A percentile compares a stretch with the other conserved stretches of the same genome.
Evolutionary conservation across 2,888 invertebrate genomes (phyloP).

Genomic region (Hydriomena furcata): DNA sequence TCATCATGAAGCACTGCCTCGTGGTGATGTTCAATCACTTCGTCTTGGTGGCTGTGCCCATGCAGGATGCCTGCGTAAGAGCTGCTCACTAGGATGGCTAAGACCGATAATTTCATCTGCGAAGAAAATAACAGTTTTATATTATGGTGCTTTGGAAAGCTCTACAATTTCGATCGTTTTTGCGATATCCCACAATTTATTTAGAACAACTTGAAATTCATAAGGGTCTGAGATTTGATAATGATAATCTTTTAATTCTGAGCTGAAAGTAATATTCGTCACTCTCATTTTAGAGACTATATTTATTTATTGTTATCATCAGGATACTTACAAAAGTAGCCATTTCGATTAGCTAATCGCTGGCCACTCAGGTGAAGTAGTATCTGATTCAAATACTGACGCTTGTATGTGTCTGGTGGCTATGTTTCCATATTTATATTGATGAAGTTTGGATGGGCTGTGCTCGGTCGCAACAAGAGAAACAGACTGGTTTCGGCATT

Average conservation of each 20-base stretch:
- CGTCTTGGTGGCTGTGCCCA: constrained; percentile 48
- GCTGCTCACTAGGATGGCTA: constrained; percentile 72
- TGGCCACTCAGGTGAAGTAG: constrained; percentile 67
- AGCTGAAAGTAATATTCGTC: no score
- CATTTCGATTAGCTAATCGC: constrained; percentile 80
- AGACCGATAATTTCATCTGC: constrained; percentile 71
- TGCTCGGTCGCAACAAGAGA: constrained; percentile 59
- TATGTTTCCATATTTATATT: constrained; percentile 76
- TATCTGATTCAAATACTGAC: constrained; percentile 66
- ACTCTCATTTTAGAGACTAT: neutral
- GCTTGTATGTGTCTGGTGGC: constrained; percentile 69
- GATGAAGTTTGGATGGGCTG: constrained; percentile 47
- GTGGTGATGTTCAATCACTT: constrained; percentile 38
- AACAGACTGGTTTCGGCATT: constrained; percentile 58
- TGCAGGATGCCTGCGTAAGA: constrained; percentile 63
- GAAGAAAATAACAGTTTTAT: constrained; percentile 40
- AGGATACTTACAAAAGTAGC: constrained; percentile 75
- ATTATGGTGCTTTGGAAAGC: no score
- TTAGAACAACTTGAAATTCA: no score
- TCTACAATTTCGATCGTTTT: no score
- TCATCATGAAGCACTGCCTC: constrained; percentile 35
- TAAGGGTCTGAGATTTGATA: neutral
- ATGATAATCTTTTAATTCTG: no score
- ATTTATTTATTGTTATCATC: constrained; percentile 8
- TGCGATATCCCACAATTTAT: no score